Percentiles rank a stretch among this genome's conserved stretches.
phyloP scores from a whole-genome alignment of 2,113 vertebrate genomes.

The Urocitellus parryii region DNA sequence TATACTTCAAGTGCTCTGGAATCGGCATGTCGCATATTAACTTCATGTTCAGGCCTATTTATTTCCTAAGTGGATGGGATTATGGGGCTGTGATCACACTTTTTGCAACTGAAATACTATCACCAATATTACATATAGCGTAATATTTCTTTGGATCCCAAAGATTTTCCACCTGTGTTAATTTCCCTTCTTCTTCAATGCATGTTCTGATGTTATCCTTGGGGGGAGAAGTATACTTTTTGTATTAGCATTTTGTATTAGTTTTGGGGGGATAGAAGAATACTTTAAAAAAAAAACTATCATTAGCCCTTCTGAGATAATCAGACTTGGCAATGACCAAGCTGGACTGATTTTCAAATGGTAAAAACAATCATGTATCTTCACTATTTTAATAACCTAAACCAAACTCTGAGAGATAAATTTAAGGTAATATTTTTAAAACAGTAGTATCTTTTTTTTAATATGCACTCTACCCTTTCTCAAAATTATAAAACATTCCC shows the following conservation, averaged over 20 bases:
- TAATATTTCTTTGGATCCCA: background rate
- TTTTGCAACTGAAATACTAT: background rate
- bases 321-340: background rate
- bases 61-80: background rate
- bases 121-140: fast-evolving
- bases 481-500: conserved; percentile 83
- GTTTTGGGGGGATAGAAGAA: fast-evolving
- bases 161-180: background rate
- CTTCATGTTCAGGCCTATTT: background rate
- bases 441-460: conserved; percentile 62
- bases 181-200: background rate
- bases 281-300: background rate
- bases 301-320: background rate
- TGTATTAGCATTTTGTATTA: too few species aligned
- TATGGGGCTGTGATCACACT: background rate
- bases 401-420: background rate
- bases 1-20: background rate
- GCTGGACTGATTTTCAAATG: background rate
- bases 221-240: background rate
- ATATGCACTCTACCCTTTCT: conserved; percentile 79
- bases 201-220: background rate
- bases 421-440: conserved; percentile 72
- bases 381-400: conserved; percentile 38
- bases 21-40: background rate
- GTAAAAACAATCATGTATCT: background rate